Percentiles rank a stretch among this genome's conserved stretches.
Evolutionary conservation across 1,140 invertebrate species (phyloP).

Genomic region (Pseudomyrmex pallidus): DNA sequence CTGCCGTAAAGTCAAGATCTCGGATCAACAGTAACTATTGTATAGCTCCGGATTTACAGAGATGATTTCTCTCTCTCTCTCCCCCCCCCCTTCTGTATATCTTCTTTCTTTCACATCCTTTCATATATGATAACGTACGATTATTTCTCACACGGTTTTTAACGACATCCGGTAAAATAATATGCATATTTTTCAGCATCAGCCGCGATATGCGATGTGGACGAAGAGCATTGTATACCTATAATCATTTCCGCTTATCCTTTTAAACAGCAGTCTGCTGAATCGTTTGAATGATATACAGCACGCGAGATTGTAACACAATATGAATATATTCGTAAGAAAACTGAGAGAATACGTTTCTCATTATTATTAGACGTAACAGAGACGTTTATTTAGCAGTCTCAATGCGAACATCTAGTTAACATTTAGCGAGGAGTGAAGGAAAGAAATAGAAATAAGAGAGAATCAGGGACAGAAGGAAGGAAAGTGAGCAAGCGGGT

Average conservation of each 20-base stretch:
- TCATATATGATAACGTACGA: not conserved
- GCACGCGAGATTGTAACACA: not conserved
- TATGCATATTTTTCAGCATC: constrained; percentile 47
- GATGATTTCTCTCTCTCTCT: constrained; percentile 18
- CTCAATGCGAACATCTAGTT: constrained; percentile 28
- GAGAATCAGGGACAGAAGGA: not conserved
- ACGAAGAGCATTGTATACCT: not conserved
- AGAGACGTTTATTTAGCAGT: constrained; percentile 15
- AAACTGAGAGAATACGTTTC: not conserved
- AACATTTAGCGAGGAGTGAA: constrained; percentile 9
- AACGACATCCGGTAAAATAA: constrained; percentile 57
- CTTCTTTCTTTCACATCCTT: too few relatives aligned
- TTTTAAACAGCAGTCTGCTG: not conserved
- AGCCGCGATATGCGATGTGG: constrained; percentile 2
- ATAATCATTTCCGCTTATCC: constrained; percentile 42
- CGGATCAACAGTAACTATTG: constrained; percentile 72
- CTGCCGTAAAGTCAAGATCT: constrained; percentile 68
- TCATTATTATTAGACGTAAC: not conserved
- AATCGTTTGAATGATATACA: not conserved
- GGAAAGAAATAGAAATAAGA: not conserved
- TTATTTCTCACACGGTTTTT: constrained; percentile 39
- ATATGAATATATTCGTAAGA: not conserved
- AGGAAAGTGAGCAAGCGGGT: not conserved
- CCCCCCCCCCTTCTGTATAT: too few relatives aligned
- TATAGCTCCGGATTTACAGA: constrained; percentile 65